Percentiles rank a stretch among this genome's conserved stretches.
Evolutionary conservation across 2,797 vertebrate species (phyloP).

Genomic region (Eulemur mongoz): DNA sequence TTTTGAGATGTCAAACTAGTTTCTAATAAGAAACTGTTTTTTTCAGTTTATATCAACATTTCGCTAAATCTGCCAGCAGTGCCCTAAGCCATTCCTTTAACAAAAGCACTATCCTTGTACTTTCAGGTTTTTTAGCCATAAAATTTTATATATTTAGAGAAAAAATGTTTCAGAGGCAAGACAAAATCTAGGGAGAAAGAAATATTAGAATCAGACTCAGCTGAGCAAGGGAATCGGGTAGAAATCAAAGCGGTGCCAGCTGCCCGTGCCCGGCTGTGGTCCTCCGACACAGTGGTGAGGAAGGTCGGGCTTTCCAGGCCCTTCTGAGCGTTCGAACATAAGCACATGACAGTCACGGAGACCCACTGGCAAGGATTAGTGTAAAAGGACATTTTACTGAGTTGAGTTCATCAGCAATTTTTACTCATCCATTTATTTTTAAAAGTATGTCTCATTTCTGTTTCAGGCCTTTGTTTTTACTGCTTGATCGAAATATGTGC

Average conservation of each 20-base stretch:
- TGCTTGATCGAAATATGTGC: slow-evolving; percentile 4
- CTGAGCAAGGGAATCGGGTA: not conserved
- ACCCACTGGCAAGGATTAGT: not conserved
- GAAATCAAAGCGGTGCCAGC: rapidly evolving
- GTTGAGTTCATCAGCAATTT: not conserved
- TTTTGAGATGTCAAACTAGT: not conserved
- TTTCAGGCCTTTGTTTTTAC: not conserved
- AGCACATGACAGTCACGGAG: not conserved
- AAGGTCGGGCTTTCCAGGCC: no score
- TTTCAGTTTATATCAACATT: slow-evolving; percentile 11
- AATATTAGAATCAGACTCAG: not conserved
- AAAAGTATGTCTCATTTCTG: not conserved
- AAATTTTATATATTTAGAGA: not conserved
- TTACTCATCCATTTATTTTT: not conserved
- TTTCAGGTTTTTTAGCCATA: not conserved
- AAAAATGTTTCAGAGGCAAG: not conserved
- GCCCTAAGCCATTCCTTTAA: not conserved
- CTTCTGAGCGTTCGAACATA: not conserved
- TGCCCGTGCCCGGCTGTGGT: no score
- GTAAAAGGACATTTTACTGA: not conserved
- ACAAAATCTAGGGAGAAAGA: not conserved
- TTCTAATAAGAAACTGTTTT: not conserved
- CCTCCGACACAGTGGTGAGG: not conserved
- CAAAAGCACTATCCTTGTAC: not conserved
- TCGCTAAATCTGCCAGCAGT: not conserved